Evolutionary conservation across 1,140 invertebrate species (phyloP), one percentile per base, ranked within the genome.

Genomic region (Drosophila mauritiana): DNA sequence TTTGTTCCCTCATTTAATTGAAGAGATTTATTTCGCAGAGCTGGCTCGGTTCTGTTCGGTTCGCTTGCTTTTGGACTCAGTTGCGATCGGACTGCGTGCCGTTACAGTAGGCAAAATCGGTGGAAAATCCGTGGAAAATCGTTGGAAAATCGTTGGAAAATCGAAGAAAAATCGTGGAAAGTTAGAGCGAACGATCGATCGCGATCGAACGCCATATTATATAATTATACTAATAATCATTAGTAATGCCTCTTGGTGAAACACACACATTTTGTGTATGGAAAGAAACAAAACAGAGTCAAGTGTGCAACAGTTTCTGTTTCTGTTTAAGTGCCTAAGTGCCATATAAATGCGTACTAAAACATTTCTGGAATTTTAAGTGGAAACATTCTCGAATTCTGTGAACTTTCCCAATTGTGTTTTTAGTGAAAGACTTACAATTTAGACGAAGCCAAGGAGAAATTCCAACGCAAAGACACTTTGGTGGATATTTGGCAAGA

Each of bases 1-100:
- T 78, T 80, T 67, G 73, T 58, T 69, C 61, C 74, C 79, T 88
- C 84, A 78, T 76, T 89, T 79, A 86, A 86, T 86, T 86, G 83
- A 86, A 73, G 79, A 86, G 83, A 86, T 89, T 79, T 86, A 88
- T 78, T 78, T 76, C 61, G 78, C 72, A 63, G 62, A 55, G 64
- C 46, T 68, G 59, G 59, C 61, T 25, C 34, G 46, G n/a, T 15
- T 68, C 43, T 11, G 37, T 31, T 49, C 64, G 59, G 46, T 64
- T 39, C 7, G 37, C 31, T 49, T 61, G 59, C 31, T 64, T 39
- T 48, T 34, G 46, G 20, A 20, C 62, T 86, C 67, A 86, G 83
- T 86, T 86, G 79, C 83, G 79, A 80, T 86, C 76, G 55, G 54
- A 69, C 75, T 43, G 65, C 54, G 69, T 53, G 67, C 59, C 46